phyloP scores from a whole-genome alignment of 2,797 vertebrate species.

The Galaxias olidus region DNA sequence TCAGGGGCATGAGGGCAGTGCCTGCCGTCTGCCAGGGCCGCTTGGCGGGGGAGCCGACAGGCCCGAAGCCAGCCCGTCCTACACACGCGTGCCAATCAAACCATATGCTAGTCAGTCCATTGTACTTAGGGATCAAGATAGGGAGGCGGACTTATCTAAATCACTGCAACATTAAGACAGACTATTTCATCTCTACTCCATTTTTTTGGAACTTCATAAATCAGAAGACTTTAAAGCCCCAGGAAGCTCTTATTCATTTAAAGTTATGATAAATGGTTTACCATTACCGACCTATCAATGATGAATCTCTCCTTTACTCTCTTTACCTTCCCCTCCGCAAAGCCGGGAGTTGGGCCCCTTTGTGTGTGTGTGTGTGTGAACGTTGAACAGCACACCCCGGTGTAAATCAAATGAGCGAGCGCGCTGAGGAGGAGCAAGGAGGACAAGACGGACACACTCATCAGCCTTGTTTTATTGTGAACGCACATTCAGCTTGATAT shows the following conservation, averaged over 20 bases:
- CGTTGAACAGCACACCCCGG: neutral
- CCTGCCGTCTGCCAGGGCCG: neutral
- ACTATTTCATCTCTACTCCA: too few species aligned
- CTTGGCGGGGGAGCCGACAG: neutral
- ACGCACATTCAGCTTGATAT: slow-evolving; percentile 48
- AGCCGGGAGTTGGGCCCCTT: neutral
- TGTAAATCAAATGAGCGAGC: neutral
- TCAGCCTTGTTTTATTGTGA: slow-evolving; percentile 57
- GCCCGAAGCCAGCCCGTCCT: neutral
- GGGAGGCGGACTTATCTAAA: too few species aligned
- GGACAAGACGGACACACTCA: slow-evolving; percentile 18
- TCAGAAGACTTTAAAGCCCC: too few species aligned
- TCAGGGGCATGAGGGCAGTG: slow-evolving; percentile 9
- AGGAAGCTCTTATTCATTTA: too few species aligned
- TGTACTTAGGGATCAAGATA: too few species aligned
- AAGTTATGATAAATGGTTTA: too few species aligned
- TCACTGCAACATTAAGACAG: too few species aligned
- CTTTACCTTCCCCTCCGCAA: neutral
- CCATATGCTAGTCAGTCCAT: neutral
- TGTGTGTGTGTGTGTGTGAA: neutral
- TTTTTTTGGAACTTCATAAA: too few species aligned
- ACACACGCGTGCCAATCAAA: neutral
- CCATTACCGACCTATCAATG: too few species aligned
- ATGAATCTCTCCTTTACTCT: neutral
- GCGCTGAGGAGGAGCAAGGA: neutral